Evolutionary conservation across 2,113 vertebrate species (phyloP), one percentile per base, ranked within the genome.

Genomic region (Eulemur rufifrons): DNA sequence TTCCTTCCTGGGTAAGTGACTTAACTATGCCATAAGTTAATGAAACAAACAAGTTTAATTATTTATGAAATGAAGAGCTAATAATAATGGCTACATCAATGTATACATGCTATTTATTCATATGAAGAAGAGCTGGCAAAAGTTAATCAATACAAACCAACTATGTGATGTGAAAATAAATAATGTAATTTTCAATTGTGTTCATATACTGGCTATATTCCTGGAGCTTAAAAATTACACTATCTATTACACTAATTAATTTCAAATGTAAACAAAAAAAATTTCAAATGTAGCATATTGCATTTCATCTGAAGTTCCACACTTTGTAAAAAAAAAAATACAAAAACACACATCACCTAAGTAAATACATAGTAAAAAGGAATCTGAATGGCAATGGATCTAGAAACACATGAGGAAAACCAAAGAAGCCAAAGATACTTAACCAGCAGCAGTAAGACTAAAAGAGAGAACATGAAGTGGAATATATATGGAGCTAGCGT

Each of bases 61-160:
- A 59, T 82, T 90, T 81, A 32, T 91, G 42, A 96, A 59, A 80
- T 83, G 34, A 89, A 95, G 27, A 83, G 21, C 82, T 54, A 64
- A 63, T 54, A 64, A 63, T 42, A 69, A 45, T 59, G 52, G 56
- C 12, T 76, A 69, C 2, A 66, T 77, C 6, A 61, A 96, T 86
- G 6, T 69, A 39, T 21, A 92, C 52, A 54, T 76, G 37, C 77
- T 34, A 71, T 59, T 66, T 12, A 78, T 61, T 89, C 61, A 82
- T 66, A 17, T 47, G 47, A 52, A 86, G 68, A 64, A 69, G 29
- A 89, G 8, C 52, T 63, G 45, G 45, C 25, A 94, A 83, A 89
- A 61, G 1, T 23, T 81, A 86, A 73, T 63, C 54, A 52, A n/a
- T 61, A 85, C 21, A 93, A 93, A 76, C 9, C 17, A 94, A 61